phyloP scores from a whole-genome alignment of 2,888 invertebrate species.

The Cerastis rubricosa region DNA sequence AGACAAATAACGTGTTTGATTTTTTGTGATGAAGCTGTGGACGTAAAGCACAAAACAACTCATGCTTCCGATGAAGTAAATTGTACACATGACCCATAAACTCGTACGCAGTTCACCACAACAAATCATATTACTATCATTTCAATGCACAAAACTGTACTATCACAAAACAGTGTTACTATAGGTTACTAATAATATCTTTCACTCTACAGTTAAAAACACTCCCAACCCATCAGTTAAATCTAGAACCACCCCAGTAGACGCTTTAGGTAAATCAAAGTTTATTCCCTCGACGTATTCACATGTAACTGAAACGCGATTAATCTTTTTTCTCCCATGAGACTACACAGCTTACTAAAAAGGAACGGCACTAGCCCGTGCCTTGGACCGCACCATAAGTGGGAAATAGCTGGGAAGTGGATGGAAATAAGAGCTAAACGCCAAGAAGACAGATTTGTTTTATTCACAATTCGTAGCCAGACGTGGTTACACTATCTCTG shows the following conservation, averaged over 20 bases:
- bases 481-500: conserved; percentile 59
- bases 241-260: neutral
- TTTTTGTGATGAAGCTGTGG: neutral
- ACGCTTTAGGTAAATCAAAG: conserved; percentile 36
- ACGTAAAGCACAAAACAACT: neutral
- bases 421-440: conserved; percentile 88
- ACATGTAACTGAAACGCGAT: conserved; percentile 4
- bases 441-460: conserved; percentile 88
- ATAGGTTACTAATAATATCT: neutral
- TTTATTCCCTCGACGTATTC: conserved; percentile 8
- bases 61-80: neutral
- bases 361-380: conserved; percentile 43
- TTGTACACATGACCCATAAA: neutral
- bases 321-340: conserved; percentile 25
- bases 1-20: neutral
- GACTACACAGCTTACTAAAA: conserved; percentile 29
- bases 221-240: neutral
- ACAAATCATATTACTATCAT: neutral
- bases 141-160: neutral
- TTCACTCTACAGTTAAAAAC: neutral
- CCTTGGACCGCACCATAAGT: conserved; percentile 72
- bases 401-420: conserved; percentile 87
- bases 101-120: neutral
- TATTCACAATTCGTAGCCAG: conserved; percentile 78
- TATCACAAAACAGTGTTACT: neutral